Percentiles rank a stretch among this genome's conserved stretches.
Conservation (phyloP, 2,113 vertebrate species). For the Quiscalus mexicanus region DNA sequence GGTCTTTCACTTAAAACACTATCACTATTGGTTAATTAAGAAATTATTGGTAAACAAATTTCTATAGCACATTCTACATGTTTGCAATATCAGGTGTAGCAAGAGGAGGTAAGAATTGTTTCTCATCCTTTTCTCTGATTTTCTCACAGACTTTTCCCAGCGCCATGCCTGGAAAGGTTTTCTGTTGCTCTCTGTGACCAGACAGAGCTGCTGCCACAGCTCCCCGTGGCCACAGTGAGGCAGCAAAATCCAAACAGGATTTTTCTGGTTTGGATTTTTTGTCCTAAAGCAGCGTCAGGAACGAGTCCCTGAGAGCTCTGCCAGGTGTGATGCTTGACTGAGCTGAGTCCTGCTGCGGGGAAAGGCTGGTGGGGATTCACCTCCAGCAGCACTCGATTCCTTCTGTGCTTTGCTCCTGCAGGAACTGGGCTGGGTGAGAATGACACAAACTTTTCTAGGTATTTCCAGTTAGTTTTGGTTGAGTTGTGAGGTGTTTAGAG, state of each 20-base stretch:
- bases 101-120: too few species aligned
- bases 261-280: neutral
- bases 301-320: accelerated
- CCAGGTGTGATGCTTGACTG: accelerated
- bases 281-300: accelerated
- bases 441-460: neutral
- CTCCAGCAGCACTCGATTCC: accelerated
- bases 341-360: neutral
- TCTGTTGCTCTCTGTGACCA: too few species aligned
- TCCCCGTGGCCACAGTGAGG: neutral
- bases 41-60: too few species aligned
- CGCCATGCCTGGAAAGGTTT: too few species aligned
- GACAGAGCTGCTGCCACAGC: too few species aligned
- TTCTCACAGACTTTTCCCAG: too few species aligned
- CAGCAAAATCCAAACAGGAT: conserved; percentile 9
- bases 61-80: too few species aligned
- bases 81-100: too few species aligned
- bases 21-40: too few species aligned
- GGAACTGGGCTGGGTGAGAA: neutral
- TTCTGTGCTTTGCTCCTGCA: neutral
- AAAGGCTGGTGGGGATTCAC: neutral
- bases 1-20: too few species aligned
- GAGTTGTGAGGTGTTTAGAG: neutral
- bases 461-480: neutral
- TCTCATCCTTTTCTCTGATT: too few species aligned